A percentile compares a stretch with the other conserved stretches of the same genome.
phyloP scores from a whole-genome alignment of 2,888 invertebrate genomes.

The Agrochola lota region DNA sequence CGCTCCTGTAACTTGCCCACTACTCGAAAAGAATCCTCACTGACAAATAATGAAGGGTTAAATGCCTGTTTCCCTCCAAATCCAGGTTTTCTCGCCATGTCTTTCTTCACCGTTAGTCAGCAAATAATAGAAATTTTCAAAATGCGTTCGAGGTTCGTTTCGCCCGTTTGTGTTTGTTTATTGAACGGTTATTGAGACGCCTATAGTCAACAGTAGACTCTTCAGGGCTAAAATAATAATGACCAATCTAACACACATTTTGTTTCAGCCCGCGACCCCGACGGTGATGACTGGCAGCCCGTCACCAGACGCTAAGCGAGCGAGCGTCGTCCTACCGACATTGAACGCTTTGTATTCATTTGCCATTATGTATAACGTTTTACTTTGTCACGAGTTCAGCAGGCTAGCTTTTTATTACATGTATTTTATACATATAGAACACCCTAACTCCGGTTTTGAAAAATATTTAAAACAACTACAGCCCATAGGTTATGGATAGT shows the following conservation, averaged over 20 bases:
- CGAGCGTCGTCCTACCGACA: conserved; percentile 31
- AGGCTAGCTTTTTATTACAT: conserved; percentile 16
- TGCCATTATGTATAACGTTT: conserved; percentile 51
- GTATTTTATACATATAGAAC: background rate
- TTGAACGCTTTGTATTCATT: conserved; percentile 62
- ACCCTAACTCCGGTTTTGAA: background rate
- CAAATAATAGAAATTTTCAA: too few species aligned
- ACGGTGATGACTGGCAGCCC: conserved; percentile 91
- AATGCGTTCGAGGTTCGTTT: too few species aligned
- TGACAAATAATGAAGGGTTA: too few species aligned
- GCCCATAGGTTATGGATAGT: background rate
- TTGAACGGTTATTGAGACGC: too few species aligned
- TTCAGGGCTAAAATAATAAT: background rate
- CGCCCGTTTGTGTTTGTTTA: too few species aligned
- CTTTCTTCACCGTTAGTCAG: too few species aligned
- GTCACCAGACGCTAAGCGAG: conserved; percentile 87
- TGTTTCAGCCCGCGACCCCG: conserved; percentile 87
- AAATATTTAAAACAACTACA: background rate
- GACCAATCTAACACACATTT: background rate
- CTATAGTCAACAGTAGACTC: too few species aligned
- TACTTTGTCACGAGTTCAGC: conserved; percentile 55
- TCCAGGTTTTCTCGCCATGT: too few species aligned
- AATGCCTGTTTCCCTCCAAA: too few species aligned
- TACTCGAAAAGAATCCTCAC: too few species aligned
- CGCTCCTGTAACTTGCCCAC: too few species aligned